phyloP scores from a whole-genome alignment of 2,888 invertebrate species.

The Drosophila parthenogenetica region DNA sequence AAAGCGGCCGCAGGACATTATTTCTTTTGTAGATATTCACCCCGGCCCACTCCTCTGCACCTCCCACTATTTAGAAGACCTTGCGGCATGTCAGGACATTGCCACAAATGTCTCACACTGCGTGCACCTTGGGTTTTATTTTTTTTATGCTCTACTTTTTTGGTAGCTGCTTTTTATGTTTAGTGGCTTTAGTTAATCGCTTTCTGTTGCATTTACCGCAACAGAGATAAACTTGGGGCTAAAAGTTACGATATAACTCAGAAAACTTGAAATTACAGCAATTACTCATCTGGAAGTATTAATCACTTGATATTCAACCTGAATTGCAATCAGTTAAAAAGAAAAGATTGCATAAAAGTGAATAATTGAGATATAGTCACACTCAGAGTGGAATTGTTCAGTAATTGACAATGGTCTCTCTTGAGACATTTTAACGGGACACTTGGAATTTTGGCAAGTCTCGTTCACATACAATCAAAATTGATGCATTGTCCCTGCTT shows the following conservation, averaged over 20 bases:
- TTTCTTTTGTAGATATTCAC: slow-evolving; percentile 48
- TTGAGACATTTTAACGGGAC: not conserved
- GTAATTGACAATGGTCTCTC: not conserved
- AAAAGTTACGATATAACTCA: slow-evolving; percentile 53
- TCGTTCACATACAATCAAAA: slow-evolving; percentile 7
- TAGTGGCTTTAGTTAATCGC: slow-evolving; percentile 43
- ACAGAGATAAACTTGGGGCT: slow-evolving; percentile 55
- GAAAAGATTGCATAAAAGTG: not conserved
- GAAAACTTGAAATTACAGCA: slow-evolving; percentile 35
- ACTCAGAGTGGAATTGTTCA: not conserved
- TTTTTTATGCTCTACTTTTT: slow-evolving; percentile 4
- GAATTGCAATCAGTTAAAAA: not conserved
- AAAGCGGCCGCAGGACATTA: slow-evolving; percentile 73
- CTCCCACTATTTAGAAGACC: slow-evolving; percentile 56
- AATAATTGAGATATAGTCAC: not conserved
- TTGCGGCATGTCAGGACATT: slow-evolving; percentile 62
- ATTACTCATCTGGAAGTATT: slow-evolving; percentile 53
- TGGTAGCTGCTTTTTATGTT: slow-evolving; percentile 18
- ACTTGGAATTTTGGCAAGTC: not conserved
- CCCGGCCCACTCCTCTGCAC: slow-evolving; percentile 4
- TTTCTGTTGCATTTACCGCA: slow-evolving; percentile 54
- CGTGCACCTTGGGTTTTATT: slow-evolving; percentile 28
- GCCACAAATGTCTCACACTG: slow-evolving; percentile 54
- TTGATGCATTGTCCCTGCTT: slow-evolving; percentile 5
- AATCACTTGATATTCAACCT: slow-evolving; percentile 23